Evolutionary conservation across 2,888 invertebrate species (phyloP), one percentile per base, ranked within the genome.

Genomic region (Agonopterix arenella): DNA sequence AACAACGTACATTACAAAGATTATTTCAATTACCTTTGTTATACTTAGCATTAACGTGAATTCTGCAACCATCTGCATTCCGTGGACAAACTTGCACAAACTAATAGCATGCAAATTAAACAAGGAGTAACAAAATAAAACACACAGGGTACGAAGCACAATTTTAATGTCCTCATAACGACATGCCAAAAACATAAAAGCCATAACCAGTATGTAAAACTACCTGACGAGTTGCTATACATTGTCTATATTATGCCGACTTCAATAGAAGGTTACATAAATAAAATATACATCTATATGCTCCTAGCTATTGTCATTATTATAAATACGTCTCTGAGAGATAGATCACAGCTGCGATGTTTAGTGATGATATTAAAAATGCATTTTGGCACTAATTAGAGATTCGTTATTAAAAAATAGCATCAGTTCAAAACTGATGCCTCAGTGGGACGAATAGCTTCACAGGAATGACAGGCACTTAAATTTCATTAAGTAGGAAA

Each of bases 141-240:
- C 80, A 82, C 78, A 68, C 61, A 51, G 61, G 52, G 57, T 82
- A 80, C 76, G 79, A 88, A 89, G 89, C 88, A 81, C 79, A 86
- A 83, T 83, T 86, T 84, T 86, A 88, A 84, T 86, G 85, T 84
- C 82, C 78, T 74, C 72, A 68, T 74, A 72, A 71, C 70, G 83
- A 86, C 84, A 82, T 84, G 86, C 84, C 84, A 80, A 80, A 78
- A 80, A 77, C 73, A 76, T 73, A 74, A 63, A 82, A 85, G 84
- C 85, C 77, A 76, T 80, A 74, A 83, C 78, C 73, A 63, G 61
- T 67, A 68, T 66, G 60, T 63, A 67, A 68, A 72, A 68, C 75
- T 80, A 80, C 71, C 65, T 64, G 65, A 73, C 66, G 70, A 76
- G 76, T 75, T 73, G 75, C 76, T 28, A 28, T 28, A 71, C 67